phyloP scores from a whole-genome alignment of 2,113 vertebrate genomes.

The Chaetorhynchus papuensis region DNA sequence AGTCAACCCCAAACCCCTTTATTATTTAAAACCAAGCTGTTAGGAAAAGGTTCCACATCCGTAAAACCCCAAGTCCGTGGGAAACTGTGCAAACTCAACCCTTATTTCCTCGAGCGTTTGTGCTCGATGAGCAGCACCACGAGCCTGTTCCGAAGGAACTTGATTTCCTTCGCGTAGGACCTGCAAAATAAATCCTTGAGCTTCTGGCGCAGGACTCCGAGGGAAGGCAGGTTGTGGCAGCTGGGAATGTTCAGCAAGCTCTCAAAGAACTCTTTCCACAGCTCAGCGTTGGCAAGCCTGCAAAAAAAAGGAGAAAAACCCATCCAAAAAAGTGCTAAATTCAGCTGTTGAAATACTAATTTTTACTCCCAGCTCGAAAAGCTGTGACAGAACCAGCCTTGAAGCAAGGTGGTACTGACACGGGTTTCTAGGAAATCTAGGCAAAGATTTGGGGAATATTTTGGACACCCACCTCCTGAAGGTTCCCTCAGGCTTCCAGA shows the following conservation, averaged over 20 bases:
- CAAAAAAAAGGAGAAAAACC: not conserved
- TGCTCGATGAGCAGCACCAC: conserved; percentile 83
- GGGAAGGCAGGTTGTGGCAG: conserved; percentile 70
- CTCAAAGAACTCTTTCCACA: conserved; percentile 89
- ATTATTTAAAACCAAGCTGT: not conserved
- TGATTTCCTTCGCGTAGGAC: conserved; percentile 78
- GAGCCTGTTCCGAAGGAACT: conserved; percentile 79
- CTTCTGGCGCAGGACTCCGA: conserved; percentile 64
- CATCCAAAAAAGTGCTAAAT: not conserved
- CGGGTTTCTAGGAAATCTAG: not conserved
- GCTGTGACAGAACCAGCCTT: not conserved
- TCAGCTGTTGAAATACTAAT: not conserved
- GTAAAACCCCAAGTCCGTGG: not conserved
- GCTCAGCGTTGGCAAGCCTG: conserved; percentile 83
- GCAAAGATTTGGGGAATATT: not conserved
- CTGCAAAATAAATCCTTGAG: conserved; percentile 72
- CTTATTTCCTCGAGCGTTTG: conserved; percentile 65
- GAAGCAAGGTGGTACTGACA: rapidly evolving
- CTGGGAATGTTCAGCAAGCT: conserved; percentile 82
- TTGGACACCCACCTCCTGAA: conserved; percentile 81
- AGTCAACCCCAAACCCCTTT: not conserved
- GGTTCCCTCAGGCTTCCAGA: conserved; percentile 82
- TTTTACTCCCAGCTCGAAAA: not conserved
- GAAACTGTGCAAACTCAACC: rapidly evolving
- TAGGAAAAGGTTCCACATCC: not conserved